Evolutionary conservation across 2,113 vertebrate species (phyloP), one percentile per base, ranked within the genome.

Genomic region (Columba janthina): DNA sequence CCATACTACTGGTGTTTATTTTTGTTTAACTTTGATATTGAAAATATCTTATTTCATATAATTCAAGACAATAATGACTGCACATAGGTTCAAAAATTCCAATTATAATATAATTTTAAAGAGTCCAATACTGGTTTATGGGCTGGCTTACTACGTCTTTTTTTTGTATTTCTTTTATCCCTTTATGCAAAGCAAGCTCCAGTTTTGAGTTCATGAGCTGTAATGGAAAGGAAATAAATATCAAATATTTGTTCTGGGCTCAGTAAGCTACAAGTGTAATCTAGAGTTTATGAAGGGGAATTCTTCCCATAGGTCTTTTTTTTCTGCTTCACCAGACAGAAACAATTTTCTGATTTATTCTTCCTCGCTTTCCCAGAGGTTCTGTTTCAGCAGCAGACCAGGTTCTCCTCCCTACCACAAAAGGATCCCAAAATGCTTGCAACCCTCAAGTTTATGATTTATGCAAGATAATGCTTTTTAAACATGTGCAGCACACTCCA

Each of bases 341-440:
- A 89, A 44, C 64, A 83, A 93, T 81, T 72, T 90, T 66, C 65
- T 92, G 65, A 36, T 92, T 85, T 88, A 57, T 85, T 95, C 65
- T 91, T 75, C 14, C 15, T 61, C 24, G 66, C n/a, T 86, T 85
- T 94, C 65, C 65, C 91, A 90, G 72, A 83, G n/a, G 56, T 89
- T 90, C 81, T 90, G 75, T 85, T 96, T 93, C 92, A 95, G 58
- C 70, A 85, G 73, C 31, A 83, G 44, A 70, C 40, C n/a, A 38
- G 18, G 66, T 74, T 87, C 32, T 32, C n/a, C 24, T 60, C 53
- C 11, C n/a, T 78, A 76, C 19, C 31, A 75, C 67, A 58, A 32
- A 74, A 85, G 31, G 79, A 83, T 40, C 0, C 0, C 71, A 94
- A 84, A 92, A 77, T 1, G 2, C 25, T 81, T 77, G 36, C 69